Conservation (phyloP, 2,888 invertebrate species). For the Scaptomyza cyrtandrae region DNA sequence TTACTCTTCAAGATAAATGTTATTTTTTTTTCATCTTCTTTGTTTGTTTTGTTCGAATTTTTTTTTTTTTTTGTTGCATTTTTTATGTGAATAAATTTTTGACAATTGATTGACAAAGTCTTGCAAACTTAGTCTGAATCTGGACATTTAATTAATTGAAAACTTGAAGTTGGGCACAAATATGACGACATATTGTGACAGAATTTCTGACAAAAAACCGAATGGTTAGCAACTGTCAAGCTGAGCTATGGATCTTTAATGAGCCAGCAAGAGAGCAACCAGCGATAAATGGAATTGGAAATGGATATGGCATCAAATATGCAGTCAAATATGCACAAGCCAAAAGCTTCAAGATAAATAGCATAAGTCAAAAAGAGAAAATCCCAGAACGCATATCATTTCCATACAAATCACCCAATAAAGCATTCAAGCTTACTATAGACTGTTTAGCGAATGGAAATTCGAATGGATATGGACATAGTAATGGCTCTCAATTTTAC, state of each 20-base stretch:
- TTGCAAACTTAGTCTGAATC: slow-evolving; percentile 41
- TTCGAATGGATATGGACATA: slow-evolving; percentile 9
- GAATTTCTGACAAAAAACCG: slow-evolving; percentile 39
- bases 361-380: slow-evolving; percentile 20
- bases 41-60: background rate
- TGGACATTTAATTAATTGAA: slow-evolving; percentile 61
- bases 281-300: background rate
- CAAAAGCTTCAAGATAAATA: slow-evolving; percentile 40
- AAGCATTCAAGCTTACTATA: slow-evolving; percentile 23
- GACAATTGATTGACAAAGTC: slow-evolving; percentile 60
- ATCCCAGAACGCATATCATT: slow-evolving; percentile 46
- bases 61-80: slow-evolving; percentile 18
- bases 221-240: slow-evolving; percentile 11
- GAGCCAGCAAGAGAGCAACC: slow-evolving; percentile 22
- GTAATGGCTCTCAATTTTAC: slow-evolving; percentile 14
- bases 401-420: slow-evolving; percentile 58
- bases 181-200: slow-evolving; percentile 49
- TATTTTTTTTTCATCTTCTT: background rate
- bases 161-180: slow-evolving; percentile 27
- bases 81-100: slow-evolving; percentile 25
- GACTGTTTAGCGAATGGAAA: background rate
- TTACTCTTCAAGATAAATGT: background rate
- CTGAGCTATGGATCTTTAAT: slow-evolving; percentile 52
- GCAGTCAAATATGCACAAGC: slow-evolving; percentile 38
- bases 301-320: slow-evolving; percentile 11